These are phyloP conservation scores for Perca flavescens DNA, from an alignment of 2,113 vertebrate genomes.

Conservation along the genomic window DNA sequence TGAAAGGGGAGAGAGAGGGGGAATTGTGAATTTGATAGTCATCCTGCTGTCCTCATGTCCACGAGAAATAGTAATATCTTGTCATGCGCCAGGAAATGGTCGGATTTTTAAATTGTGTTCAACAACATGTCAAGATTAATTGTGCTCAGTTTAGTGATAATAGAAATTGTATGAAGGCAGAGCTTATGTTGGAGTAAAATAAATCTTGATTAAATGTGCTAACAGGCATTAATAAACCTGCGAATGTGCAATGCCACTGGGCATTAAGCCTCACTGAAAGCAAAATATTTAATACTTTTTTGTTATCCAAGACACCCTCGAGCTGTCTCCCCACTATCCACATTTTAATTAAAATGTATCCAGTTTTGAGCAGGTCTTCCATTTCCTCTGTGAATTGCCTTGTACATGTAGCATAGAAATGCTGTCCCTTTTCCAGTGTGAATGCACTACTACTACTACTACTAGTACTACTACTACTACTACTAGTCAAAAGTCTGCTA, in stretches of 20 bases:
- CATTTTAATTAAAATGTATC: background rate
- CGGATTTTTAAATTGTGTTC: background rate
- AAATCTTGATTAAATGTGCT: no score
- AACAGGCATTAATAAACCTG: background rate
- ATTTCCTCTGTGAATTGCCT: conserved; percentile 4
- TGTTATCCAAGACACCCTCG: background rate
- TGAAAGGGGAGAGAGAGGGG: no score
- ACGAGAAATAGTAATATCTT: background rate
- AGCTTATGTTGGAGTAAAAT: background rate
- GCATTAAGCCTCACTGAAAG: background rate
- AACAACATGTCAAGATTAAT: background rate
- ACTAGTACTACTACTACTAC: no score
- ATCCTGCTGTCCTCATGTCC: background rate
- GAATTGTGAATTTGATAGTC: background rate
- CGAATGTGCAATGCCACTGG: background rate
- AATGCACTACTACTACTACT: no score
- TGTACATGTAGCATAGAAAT: background rate
- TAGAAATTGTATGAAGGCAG: background rate
- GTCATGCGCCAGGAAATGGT: background rate
- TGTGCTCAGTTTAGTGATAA: background rate
- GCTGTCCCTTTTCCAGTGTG: background rate
- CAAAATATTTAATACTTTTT: background rate
- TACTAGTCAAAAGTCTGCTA: no score
- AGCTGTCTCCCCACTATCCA: background rate
- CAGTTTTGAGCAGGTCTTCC: background rate